phyloP scores from a whole-genome alignment of 2,113 vertebrate species.

The Misgurnus mizolepis region DNA sequence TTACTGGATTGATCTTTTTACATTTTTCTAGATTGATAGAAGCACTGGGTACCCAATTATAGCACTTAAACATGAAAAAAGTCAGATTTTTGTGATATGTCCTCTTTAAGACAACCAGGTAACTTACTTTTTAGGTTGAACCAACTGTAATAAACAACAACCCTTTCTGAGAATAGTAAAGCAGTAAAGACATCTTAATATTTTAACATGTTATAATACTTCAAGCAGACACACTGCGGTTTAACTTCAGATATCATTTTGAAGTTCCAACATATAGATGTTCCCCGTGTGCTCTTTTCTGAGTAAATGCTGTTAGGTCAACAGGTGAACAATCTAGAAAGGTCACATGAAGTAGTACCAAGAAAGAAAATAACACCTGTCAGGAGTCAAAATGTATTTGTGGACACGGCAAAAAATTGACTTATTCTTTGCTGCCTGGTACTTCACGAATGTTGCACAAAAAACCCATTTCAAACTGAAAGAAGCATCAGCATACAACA shows the following conservation, averaged over 20 bases:
- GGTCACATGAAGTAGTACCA: conserved; percentile 15
- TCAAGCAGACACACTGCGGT: no score
- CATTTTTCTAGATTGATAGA: no score
- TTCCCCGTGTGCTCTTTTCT: conserved; percentile 14
- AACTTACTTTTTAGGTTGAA: no score
- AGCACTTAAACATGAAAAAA: no score
- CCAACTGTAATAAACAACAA: no score
- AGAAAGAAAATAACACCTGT: conserved; percentile 1
- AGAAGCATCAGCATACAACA: not conserved
- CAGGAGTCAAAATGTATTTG: conserved; percentile 1
- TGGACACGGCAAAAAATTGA: not conserved
- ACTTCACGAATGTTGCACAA: conserved; percentile 1
- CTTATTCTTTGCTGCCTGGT: not conserved
- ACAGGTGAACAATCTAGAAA: conserved; percentile 15
- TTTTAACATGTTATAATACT: no score
- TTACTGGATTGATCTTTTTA: no score
- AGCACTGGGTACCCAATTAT: no score
- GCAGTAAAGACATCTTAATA: not conserved
- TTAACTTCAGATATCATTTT: not conserved
- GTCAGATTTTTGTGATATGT: no score
- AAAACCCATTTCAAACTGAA: not conserved
- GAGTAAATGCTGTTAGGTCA: conserved; percentile 30
- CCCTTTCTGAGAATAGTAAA: no score
- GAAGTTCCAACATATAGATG: not conserved
- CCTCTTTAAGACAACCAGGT: no score